Evolutionary conservation across 2,888 invertebrate species (phyloP).

Genomic region (Sinelater perroti): DNA sequence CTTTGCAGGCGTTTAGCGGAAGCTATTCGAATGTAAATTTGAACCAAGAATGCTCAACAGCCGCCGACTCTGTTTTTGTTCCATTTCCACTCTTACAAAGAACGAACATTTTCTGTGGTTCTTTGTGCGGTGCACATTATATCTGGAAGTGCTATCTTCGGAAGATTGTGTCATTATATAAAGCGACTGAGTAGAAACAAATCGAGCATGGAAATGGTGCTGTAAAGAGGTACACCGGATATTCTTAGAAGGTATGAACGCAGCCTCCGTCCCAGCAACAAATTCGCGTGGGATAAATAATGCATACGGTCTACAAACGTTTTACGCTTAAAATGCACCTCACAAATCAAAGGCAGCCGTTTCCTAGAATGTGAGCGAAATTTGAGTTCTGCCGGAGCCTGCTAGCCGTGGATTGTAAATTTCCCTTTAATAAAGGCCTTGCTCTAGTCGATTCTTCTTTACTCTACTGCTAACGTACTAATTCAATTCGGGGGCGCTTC

Average conservation of each 20-base stretch:
- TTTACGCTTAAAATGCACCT: slow-evolving; percentile 9
- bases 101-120: slow-evolving; percentile 35
- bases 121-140: slow-evolving; percentile 38
- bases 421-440: slow-evolving; percentile 4
- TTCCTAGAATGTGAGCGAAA: not conserved
- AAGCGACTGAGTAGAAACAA: slow-evolving; percentile 46
- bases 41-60: slow-evolving; percentile 35
- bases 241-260: slow-evolving; percentile 23
- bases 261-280: slow-evolving; percentile 17
- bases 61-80: slow-evolving; percentile 39
- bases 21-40: slow-evolving; percentile 43
- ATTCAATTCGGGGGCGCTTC: slow-evolving; percentile 15
- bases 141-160: slow-evolving; percentile 39
- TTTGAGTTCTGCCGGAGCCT: not conserved
- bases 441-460: slow-evolving; percentile 7
- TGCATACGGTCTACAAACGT: slow-evolving; percentile 11
- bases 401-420: slow-evolving; percentile 2
- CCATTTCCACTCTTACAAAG: slow-evolving; percentile 37
- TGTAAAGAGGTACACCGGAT: slow-evolving; percentile 25
- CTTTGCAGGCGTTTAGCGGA: slow-evolving; percentile 42
- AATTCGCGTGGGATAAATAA: slow-evolving; percentile 24
- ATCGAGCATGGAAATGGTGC: slow-evolving; percentile 38
- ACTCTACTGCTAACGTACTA: slow-evolving; percentile 6
- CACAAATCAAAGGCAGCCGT: slow-evolving; percentile 2
- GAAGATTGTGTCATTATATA: slow-evolving; percentile 48